Percentiles rank a stretch among this genome's conserved stretches.
Conservation (phyloP, 2,797 vertebrate genomes). For the Nyctalus aviator region DNA sequence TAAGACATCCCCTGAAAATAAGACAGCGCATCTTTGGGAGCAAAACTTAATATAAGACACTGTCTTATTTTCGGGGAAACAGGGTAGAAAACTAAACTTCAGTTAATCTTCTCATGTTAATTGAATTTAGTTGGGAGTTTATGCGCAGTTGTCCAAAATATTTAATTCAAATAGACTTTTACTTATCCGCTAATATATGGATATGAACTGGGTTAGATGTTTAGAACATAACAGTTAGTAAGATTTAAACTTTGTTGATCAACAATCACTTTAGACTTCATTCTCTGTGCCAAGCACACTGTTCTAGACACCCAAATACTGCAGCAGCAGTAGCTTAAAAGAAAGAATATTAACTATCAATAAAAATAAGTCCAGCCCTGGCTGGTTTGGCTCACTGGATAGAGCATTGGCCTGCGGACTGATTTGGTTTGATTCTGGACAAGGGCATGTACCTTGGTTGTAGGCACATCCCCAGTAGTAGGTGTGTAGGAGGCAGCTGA, state of each 20-base stretch:
- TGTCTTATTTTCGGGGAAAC: too few relatives aligned
- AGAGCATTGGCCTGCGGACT: too few relatives aligned
- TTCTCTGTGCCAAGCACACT: not conserved
- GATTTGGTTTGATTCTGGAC: too few relatives aligned
- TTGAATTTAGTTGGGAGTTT: conserved; percentile 1
- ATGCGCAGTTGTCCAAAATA: not conserved
- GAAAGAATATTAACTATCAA: not conserved
- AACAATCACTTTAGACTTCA: not conserved
- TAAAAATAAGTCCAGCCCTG: not conserved
- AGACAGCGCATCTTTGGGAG: too few relatives aligned
- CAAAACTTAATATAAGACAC: too few relatives aligned
- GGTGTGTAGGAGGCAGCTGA: too few relatives aligned
- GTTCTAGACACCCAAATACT: not conserved
- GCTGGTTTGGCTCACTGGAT: too few relatives aligned
- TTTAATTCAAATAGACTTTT: conserved; percentile 19
- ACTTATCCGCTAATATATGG: not conserved
- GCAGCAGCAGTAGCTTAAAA: not conserved
- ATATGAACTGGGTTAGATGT: not conserved
- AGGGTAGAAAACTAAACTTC: not conserved
- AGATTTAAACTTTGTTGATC: conserved; percentile 8
- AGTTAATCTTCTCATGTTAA: not conserved
- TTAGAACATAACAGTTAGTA: conserved; percentile 1
- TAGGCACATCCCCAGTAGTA: too few relatives aligned
- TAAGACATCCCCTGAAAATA: too few relatives aligned
- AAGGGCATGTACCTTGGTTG: too few relatives aligned